Evolutionary conservation across 2,888 invertebrate genomes (phyloP).

Genomic region (Phaedon cochleariae): DNA sequence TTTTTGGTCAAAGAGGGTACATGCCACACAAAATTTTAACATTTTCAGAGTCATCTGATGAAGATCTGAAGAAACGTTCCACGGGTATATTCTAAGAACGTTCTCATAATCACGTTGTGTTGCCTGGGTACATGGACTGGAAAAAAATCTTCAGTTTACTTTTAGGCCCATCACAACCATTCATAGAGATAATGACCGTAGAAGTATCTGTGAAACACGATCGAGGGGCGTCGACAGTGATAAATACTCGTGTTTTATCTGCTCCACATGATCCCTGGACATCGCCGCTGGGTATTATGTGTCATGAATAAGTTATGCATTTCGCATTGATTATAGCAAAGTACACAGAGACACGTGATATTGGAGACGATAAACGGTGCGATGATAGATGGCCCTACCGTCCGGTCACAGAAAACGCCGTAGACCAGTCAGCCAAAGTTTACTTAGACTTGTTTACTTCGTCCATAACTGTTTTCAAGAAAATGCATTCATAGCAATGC

Average conservation of each 20-base stretch:
- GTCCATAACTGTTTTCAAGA: no score
- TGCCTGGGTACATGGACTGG: no score
- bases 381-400: constrained; percentile 10
- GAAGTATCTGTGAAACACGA: neutral
- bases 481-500: no score
- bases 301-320: constrained; percentile 31
- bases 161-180: neutral
- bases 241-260: constrained; percentile 27
- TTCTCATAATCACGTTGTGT: no score
- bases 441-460: no score
- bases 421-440: neutral
- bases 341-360: constrained; percentile 27
- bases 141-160: no score
- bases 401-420: constrained; percentile 10
- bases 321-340: constrained; percentile 28
- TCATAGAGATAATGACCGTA: neutral
- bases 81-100: no score
- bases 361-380: constrained; percentile 20
- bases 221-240: constrained; percentile 19
- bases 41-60: no score
- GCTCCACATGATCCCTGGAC: constrained; percentile 16
- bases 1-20: no score
- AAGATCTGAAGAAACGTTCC: no score
- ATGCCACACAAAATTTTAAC: no score
- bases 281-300: constrained; percentile 26